Evolutionary conservation across 2,113 vertebrate species (phyloP), one percentile per base, ranked within the genome.

Genomic region (Origma solitaria): DNA sequence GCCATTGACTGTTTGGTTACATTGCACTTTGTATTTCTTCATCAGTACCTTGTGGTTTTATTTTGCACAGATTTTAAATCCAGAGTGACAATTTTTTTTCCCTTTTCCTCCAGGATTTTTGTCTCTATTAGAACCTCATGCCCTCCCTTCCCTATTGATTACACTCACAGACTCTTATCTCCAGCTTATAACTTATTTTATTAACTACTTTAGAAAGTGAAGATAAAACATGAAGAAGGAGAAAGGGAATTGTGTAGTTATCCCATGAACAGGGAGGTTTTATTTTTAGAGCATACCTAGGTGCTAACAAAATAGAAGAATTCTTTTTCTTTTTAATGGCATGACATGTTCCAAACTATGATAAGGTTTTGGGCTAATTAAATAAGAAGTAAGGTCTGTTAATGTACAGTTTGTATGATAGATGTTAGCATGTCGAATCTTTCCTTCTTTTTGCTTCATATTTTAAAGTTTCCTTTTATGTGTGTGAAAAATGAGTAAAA

Each of bases 401-500:
- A 93, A 82, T 94, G 95, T 87, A 94, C 15, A 28, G 27, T 5
- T 78, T 94, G 89, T 90, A 82, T 82, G 94, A 93, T 97, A 95
- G 94, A 97, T 83, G 92, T 82, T 68, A 88, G 18, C 57, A 53
- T 83, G 94, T 85, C 33, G 6, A 84, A 38, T 60, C 84, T 94
- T 91, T 86, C 76, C 89, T 91, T 85, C 96, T 95, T 96, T 97
- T 95, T 82, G 22, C 96, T 96, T 95, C 72, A 28, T 92, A 92
- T 97, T 94, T 97, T 97, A 90, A 94, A 84, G 92, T 93, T 97
- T 94, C 95, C 97, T 98, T 98, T 98, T 79, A 98, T 97, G 97
- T 98, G 66, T 86, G 93, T 98, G 98, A 98, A 97, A 98, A 98
- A 98, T 98, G 96, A 96, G 95, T 97, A 96, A 96, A 91, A 94